Evolutionary conservation across 2,113 vertebrate genomes (phyloP).

Genomic region (Barnardius zonarius): DNA sequence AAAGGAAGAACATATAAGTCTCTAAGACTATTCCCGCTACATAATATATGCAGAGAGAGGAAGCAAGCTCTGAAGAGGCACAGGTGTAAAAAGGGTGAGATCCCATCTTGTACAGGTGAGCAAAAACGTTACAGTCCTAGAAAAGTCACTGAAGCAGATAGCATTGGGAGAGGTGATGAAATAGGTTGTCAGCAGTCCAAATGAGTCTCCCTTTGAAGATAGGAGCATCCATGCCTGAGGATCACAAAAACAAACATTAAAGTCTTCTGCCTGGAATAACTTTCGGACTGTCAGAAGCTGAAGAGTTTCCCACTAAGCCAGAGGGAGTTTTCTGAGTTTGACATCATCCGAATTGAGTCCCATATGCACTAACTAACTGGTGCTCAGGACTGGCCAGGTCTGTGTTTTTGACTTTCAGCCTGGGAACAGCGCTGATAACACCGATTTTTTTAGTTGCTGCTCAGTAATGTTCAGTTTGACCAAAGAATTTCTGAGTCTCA

Average conservation of each 20-base stretch:
- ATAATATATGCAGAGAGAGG: not conserved
- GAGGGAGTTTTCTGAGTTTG: not conserved
- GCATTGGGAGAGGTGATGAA: not conserved
- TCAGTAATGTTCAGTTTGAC: too few relatives aligned
- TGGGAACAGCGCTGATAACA: too few relatives aligned
- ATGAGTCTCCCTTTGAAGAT: not conserved
- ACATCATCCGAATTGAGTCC: not conserved
- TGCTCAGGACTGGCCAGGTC: not conserved
- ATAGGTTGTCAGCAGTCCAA: not conserved
- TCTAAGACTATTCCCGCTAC: not conserved
- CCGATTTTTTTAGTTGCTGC: too few relatives aligned
- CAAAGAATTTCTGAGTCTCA: too few relatives aligned
- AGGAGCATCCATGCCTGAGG: not conserved
- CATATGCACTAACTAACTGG: not conserved
- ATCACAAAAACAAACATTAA: not conserved
- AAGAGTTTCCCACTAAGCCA: not conserved
- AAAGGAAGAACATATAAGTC: not conserved
- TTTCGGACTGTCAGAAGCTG: not conserved
- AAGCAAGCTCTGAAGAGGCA: not conserved
- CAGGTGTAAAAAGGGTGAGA: not conserved
- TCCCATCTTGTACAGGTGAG: not conserved
- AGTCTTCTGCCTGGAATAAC: not conserved
- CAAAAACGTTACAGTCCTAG: not conserved
- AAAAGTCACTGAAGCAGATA: not conserved
- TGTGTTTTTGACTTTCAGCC: too few relatives aligned